These are phyloP conservation scores for Pitta sordida DNA, from an alignment of 2,113 vertebrate genomes.

Conservation along the genomic window DNA sequence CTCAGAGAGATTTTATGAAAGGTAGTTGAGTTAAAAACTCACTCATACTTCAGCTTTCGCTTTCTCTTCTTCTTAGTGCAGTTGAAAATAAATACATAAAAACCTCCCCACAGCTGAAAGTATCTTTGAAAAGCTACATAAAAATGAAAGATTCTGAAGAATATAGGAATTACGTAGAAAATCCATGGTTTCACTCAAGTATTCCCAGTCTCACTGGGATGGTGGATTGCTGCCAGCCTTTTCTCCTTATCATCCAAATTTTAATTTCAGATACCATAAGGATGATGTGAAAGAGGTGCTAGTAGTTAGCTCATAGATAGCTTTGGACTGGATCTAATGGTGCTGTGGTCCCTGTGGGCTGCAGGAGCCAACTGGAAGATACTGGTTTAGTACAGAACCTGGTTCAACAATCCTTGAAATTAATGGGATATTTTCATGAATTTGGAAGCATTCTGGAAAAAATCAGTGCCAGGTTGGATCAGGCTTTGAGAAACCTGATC, in stretches of 20 bases:
- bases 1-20: not conserved
- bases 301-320: not conserved
- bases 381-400: not conserved
- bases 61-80: not conserved
- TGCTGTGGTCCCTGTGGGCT: not conserved
- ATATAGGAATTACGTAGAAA: not conserved
- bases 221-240: not conserved
- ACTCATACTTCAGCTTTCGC: not conserved
- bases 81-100: not conserved
- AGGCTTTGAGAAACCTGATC: not conserved
- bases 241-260: not conserved
- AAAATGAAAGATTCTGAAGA: not conserved
- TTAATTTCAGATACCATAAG: not conserved
- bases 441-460: not conserved
- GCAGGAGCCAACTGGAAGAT: not conserved
- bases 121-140: not conserved
- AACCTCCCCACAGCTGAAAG: not conserved
- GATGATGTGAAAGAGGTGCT: not conserved
- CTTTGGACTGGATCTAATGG: not conserved
- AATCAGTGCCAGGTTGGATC: not conserved
- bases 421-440: not conserved
- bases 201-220: not conserved
- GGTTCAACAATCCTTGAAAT: not conserved
- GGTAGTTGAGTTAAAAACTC: not conserved
- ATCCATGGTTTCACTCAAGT: not conserved